phyloP scores from a whole-genome alignment of 2,888 invertebrate genomes.

The Tiliacea aurago region DNA sequence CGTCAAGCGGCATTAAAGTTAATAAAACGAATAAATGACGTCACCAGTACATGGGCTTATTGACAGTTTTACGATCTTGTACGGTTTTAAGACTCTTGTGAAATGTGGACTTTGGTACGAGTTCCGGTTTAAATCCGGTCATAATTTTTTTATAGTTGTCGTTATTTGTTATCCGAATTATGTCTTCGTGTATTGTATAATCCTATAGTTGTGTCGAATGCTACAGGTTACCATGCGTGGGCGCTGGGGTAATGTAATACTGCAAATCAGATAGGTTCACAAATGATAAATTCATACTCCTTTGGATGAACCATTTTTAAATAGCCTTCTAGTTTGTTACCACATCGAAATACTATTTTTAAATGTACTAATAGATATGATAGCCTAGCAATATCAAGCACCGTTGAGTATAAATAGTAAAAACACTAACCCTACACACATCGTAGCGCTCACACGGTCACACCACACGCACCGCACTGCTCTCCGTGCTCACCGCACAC shows the following conservation, averaged over 20 bases:
- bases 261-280: neutral
- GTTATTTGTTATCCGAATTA: constrained; percentile 42
- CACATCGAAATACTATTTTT: neutral
- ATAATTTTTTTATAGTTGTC: constrained; percentile 37
- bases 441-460: constrained; percentile 11
- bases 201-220: constrained; percentile 8
- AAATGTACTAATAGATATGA: neutral
- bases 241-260: neutral
- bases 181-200: constrained; percentile 3
- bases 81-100: constrained; percentile 47
- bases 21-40: constrained; percentile 55
- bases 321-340: neutral
- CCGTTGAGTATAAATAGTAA: neutral
- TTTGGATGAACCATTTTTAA: neutral
- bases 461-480: constrained; percentile 28
- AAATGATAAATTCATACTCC: neutral
- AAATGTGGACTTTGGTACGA: constrained; percentile 41
- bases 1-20: constrained; percentile 37
- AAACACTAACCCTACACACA: neutral
- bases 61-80: constrained; percentile 54
- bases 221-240: neutral
- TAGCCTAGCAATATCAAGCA: neutral
- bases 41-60: constrained; percentile 45
- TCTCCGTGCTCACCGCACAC: neutral
- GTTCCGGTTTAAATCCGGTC: constrained; percentile 58